A percentile compares a stretch with the other conserved stretches of the same genome.
These are phyloP conservation scores for Andrena bicolor DNA, from an alignment of 2,888 invertebrate genomes.

Conservation along the genomic window DNA sequence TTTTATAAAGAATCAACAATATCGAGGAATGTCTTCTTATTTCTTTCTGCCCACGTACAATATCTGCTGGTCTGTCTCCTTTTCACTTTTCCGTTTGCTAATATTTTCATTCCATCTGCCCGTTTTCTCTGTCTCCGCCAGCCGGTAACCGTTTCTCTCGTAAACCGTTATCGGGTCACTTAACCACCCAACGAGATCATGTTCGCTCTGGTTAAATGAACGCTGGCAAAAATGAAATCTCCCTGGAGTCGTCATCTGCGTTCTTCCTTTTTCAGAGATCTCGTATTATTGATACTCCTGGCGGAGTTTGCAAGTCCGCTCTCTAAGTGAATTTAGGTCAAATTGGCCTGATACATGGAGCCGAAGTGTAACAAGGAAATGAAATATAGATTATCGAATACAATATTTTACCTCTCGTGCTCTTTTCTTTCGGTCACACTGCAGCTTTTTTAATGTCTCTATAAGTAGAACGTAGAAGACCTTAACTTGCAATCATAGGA, in stretches of 20 bases:
- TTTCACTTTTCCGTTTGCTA: conserved; percentile 26
- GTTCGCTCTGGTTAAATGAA: conserved; percentile 53
- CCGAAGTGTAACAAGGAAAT: not conserved
- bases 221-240: conserved; percentile 53
- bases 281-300: not conserved
- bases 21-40: not conserved
- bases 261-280: conserved; percentile 18
- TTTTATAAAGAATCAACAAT: not conserved
- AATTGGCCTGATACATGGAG: not conserved
- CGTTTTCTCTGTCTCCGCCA: conserved; percentile 51
- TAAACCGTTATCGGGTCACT: conserved; percentile 79
- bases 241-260: not conserved
- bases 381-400: not conserved
- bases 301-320: not conserved
- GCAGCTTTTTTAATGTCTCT: too few species aligned
- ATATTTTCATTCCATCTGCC: conserved; percentile 32
- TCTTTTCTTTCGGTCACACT: too few species aligned
- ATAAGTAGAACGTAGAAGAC: too few species aligned
- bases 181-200: conserved; percentile 70
- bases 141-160: conserved; percentile 77
- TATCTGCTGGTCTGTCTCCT: conserved; percentile 1
- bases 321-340: conserved; percentile 1
- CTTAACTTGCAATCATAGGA: too few species aligned
- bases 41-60: not conserved
- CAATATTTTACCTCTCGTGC: not conserved